Percentiles rank a stretch among this genome's conserved stretches.
Evolutionary conservation across 2,797 vertebrate genomes (phyloP).

Genomic region (Carduelis carduelis): DNA sequence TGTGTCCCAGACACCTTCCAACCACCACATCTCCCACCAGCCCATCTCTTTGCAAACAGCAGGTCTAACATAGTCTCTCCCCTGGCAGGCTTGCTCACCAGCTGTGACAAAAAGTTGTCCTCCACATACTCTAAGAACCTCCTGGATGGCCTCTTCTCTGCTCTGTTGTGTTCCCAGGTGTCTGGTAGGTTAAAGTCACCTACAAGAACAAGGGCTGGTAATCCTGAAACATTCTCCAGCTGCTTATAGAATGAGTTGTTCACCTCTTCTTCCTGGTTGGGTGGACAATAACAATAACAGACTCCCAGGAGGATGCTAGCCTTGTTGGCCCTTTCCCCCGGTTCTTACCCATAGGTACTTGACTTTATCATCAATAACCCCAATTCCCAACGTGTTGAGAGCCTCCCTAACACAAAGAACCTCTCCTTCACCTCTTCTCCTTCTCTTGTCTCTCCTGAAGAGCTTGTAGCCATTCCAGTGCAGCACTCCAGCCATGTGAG

Average conservation of each 20-base stretch:
- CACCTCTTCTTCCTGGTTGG: neutral
- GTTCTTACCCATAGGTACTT: no score
- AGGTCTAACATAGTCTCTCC: neutral
- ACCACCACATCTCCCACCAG: neutral
- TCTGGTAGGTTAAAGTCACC: neutral
- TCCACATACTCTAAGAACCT: neutral
- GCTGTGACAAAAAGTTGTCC: neutral
- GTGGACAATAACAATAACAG: neutral
- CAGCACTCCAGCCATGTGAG: neutral
- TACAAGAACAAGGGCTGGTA: neutral
- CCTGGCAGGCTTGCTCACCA: neutral
- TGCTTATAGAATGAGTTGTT: neutral
- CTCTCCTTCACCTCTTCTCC: no score
- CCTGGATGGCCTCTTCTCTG: neutral
- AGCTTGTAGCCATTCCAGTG: no score
- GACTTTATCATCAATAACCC: no score
- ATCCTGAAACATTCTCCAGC: neutral
- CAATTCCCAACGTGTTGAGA: no score
- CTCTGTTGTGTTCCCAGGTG: neutral
- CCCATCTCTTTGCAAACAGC: neutral
- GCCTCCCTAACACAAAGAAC: neutral
- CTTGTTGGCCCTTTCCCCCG: neutral
- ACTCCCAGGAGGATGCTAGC: neutral
- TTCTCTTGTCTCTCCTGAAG: neutral
- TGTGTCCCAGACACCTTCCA: neutral